These are phyloP conservation scores for Stigmatopora nigra DNA, from an alignment of 2,113 vertebrate genomes.

Conservation along the genomic window DNA sequence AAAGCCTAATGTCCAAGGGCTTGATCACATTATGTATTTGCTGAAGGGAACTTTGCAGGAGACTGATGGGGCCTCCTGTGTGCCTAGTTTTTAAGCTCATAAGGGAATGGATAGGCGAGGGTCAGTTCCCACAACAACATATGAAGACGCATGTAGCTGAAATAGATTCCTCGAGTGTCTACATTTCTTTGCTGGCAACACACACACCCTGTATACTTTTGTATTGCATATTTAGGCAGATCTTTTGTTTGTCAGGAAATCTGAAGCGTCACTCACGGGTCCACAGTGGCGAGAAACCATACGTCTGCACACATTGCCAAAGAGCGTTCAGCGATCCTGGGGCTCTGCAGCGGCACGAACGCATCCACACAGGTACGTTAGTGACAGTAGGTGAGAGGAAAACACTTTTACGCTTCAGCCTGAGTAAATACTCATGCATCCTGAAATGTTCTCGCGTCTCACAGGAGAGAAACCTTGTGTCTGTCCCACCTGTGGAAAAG, in stretches of 20 bases:
- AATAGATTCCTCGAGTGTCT: no score
- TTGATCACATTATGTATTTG: not conserved
- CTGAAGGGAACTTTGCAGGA: no score
- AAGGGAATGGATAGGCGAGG: no score
- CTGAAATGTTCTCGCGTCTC: conserved; percentile 15
- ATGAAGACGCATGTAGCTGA: no score
- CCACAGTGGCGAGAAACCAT: conserved; percentile 95
- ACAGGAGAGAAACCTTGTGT: conserved; percentile 96
- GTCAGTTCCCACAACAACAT: no score
- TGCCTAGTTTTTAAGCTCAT: no score
- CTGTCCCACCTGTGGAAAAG: conserved; percentile 89
- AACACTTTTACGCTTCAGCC: not conserved
- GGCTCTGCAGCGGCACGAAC: conserved; percentile 88
- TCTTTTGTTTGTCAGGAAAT: conserved; percentile 73
- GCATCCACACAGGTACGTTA: conserved; percentile 89
- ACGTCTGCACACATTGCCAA: conserved; percentile 87
- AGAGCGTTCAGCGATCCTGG: conserved; percentile 91
- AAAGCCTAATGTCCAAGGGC: not conserved
- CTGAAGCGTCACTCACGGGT: conserved; percentile 92
- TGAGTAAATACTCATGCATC: not conserved
- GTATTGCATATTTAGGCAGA: not conserved
- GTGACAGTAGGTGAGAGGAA: not conserved
- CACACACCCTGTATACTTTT: no score
- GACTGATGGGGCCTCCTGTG: no score
- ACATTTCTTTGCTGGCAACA: no score